These are phyloP conservation scores for Darevskia mixta DNA, from an alignment of 2,797 vertebrate species.

Conservation along the genomic window DNA sequence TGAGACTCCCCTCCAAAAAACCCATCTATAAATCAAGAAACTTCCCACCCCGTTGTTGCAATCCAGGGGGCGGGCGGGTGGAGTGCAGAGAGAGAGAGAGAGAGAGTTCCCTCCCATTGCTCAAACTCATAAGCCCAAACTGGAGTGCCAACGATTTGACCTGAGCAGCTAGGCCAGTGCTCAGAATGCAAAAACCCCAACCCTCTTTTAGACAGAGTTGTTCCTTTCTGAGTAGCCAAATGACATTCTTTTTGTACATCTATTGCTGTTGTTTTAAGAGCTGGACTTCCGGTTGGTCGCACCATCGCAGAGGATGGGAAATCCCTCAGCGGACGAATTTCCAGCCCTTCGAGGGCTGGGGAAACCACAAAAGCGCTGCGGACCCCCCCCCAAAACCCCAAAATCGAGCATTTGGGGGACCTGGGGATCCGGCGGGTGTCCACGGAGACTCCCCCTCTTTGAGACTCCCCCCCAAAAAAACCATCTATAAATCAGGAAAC, in stretches of 20 bases:
- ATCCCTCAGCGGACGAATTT: too few relatives aligned
- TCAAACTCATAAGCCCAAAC: constrained; percentile 4
- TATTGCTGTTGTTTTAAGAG: constrained; percentile 69
- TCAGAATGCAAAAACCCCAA: neutral
- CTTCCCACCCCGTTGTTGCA: constrained; percentile 36
- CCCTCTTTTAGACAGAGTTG: too few relatives aligned
- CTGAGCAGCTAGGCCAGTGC: constrained; percentile 30
- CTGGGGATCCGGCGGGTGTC: too few relatives aligned
- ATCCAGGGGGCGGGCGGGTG: neutral
- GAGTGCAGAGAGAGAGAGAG: constrained; percentile 49
- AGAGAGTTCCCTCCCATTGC: constrained; percentile 48
- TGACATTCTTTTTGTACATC: constrained; percentile 66
- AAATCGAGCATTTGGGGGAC: too few relatives aligned
- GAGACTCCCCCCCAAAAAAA: too few relatives aligned
- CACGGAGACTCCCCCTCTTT: too few relatives aligned
- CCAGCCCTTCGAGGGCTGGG: too few relatives aligned
- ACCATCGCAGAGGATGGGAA: too few relatives aligned
- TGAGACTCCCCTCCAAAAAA: neutral
- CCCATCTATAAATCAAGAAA: neutral
- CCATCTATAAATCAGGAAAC: too few relatives aligned
- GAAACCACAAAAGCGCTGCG: too few relatives aligned
- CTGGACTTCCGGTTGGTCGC: too few relatives aligned
- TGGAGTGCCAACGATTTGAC: constrained; percentile 31
- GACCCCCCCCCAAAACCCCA: too few relatives aligned
- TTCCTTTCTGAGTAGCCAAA: constrained; percentile 56